Conservation (phyloP, 2,113 vertebrate genomes). For the Quiscalus mexicanus region DNA sequence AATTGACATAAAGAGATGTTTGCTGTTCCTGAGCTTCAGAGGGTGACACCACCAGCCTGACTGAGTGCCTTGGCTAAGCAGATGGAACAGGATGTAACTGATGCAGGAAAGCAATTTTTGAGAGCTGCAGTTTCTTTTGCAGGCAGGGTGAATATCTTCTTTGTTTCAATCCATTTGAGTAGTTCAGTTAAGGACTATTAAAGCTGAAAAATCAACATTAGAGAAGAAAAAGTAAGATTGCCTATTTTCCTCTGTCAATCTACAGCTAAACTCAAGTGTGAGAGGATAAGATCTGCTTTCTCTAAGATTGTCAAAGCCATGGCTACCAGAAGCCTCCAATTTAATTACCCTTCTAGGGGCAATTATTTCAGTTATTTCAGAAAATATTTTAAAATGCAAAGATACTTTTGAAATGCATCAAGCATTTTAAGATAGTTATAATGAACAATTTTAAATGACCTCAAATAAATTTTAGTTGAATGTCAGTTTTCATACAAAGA, state of each 20-base stretch:
- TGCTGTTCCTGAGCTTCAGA: neutral
- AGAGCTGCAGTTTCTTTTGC: neutral
- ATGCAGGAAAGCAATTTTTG: neutral
- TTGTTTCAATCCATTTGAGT: constrained; percentile 17
- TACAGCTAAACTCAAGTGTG: neutral
- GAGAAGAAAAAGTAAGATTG: neutral
- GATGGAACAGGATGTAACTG: neutral
- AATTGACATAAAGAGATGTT: neutral
- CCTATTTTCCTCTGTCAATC: neutral
- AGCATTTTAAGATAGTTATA: neutral
- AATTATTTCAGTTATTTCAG: neutral
- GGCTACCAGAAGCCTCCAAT: neutral
- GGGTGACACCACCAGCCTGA: neutral
- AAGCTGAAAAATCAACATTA: constrained; percentile 1
- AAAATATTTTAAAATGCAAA: constrained; percentile 5
- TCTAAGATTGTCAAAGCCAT: neutral
- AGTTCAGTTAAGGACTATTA: constrained; percentile 7
- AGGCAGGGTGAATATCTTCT: neutral
- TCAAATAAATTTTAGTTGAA: neutral
- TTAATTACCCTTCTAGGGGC: neutral
- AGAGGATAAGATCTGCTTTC: neutral
- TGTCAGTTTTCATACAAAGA: neutral
- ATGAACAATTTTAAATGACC: neutral
- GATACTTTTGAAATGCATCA: neutral
- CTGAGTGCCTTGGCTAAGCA: neutral